Evolutionary conservation across 2,797 vertebrate genomes (phyloP).

Genomic region (Arrhamphus sclerolepis): DNA sequence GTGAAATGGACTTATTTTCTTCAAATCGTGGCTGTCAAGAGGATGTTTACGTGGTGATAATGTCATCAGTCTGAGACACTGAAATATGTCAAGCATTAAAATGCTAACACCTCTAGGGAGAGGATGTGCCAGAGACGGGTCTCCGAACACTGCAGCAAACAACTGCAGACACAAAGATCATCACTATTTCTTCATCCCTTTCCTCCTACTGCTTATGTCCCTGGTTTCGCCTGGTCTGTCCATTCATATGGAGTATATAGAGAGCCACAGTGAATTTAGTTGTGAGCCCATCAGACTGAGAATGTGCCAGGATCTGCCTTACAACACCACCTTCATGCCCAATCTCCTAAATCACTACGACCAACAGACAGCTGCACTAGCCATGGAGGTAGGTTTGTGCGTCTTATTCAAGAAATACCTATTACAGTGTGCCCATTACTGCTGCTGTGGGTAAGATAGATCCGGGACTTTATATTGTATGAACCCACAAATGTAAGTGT

Average conservation of each 20-base stretch:
- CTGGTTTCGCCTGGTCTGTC: slow-evolving; percentile 45
- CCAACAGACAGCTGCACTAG: slow-evolving; percentile 94
- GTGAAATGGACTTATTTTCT: slow-evolving; percentile 24
- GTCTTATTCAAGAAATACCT: slow-evolving; percentile 12
- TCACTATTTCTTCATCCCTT: slow-evolving; percentile 24
- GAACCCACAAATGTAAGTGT: no score
- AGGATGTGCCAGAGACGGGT: slow-evolving; percentile 28
- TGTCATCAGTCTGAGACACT: slow-evolving; percentile 25
- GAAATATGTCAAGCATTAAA: slow-evolving; percentile 47
- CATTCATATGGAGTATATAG: slow-evolving; percentile 76
- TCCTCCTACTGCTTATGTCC: slow-evolving; percentile 47
- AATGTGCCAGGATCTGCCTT: slow-evolving; percentile 98
- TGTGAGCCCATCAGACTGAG: slow-evolving; percentile 95
- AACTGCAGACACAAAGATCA: slow-evolving; percentile 17
- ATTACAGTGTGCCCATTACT: no score
- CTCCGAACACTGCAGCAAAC: slow-evolving; percentile 21
- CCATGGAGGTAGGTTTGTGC: slow-evolving; percentile 90
- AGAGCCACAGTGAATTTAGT: slow-evolving; percentile 93
- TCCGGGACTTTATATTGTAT: no score
- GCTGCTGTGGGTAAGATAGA: no score
- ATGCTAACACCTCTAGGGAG: slow-evolving; percentile 36
- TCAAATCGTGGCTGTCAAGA: slow-evolving; percentile 6
- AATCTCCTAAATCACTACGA: slow-evolving; percentile 98
- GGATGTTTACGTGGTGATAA: slow-evolving; percentile 14
- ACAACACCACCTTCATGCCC: slow-evolving; percentile 98